Percentiles rank a stretch among this genome's conserved stretches.
These are phyloP conservation scores for Acleris literana DNA, from an alignment of 2,888 invertebrate genomes.

Conservation along the genomic window DNA sequence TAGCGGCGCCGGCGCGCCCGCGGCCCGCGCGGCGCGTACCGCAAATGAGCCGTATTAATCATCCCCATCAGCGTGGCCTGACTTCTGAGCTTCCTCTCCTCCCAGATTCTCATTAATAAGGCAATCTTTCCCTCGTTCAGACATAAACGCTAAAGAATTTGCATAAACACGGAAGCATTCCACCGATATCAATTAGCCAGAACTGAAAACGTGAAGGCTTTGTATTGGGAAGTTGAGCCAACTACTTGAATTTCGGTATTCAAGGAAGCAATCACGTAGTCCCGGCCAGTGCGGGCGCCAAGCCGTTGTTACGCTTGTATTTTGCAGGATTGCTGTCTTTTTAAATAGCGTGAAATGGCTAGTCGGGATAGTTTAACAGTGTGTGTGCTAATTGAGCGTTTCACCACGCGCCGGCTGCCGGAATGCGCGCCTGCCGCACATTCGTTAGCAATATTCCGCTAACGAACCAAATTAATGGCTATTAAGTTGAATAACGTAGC, in stretches of 20 bases:
- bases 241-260: slow-evolving; percentile 1
- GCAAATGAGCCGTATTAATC: slow-evolving; percentile 83
- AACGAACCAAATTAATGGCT: slow-evolving; percentile 83
- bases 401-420: slow-evolving; percentile 60
- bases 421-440: slow-evolving; percentile 70
- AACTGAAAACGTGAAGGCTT: slow-evolving; percentile 1
- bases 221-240: not conserved
- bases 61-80: slow-evolving; percentile 76
- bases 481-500: slow-evolving; percentile 80
- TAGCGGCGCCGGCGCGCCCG: slow-evolving; percentile 55
- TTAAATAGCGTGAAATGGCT: slow-evolving; percentile 55
- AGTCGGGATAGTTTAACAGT: slow-evolving; percentile 59
- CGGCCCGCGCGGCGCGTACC: slow-evolving; percentile 57
- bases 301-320: slow-evolving; percentile 39
- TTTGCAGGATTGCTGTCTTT: slow-evolving; percentile 57
- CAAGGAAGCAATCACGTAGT: not conserved
- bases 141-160: slow-evolving; percentile 25
- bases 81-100: slow-evolving; percentile 75
- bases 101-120: slow-evolving; percentile 71
- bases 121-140: slow-evolving; percentile 51
- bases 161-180: slow-evolving; percentile 3
- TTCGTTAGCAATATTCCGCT: slow-evolving; percentile 82
- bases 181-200: not conserved
- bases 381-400: slow-evolving; percentile 76
- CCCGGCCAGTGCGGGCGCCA: no score